Base-by-base conservation (phyloP, 2,797 vertebrate species). In the Tragopan temminckii region DNA sequence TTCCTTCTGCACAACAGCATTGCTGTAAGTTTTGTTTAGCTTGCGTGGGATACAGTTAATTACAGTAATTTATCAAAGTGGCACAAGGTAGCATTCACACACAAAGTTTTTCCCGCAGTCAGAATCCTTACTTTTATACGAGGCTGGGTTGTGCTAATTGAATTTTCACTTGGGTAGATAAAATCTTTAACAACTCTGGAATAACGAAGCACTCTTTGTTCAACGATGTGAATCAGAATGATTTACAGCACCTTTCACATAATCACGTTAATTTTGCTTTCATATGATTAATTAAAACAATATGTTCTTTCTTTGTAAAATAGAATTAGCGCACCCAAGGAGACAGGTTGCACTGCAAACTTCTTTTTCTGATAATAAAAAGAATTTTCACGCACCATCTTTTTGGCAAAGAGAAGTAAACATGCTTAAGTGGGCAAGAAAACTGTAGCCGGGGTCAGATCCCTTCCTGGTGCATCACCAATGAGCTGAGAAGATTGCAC, bases 11-110 rank as follows among this genome's bases (percentile, higher is more conserved):
- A 97, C 92, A 90, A 96, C 97, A 98, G 90, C 96, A 95, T 91
- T 97, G 88, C 97, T 97, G 98, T 98, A 98, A 98, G 98, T 98
- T 98, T 98, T 97, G 96, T 97, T 96, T 96, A 97, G 95, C 97
- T 98, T 98, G 97, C 72, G 71, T 97, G 97, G 97, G 96, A 98
- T 98, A 96, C 94, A 97, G 97, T 98, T 98, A 98, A 99, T 98
- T 98, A 98, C 95, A 97, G 97, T 97, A 98, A 98, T 99, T 98
- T 98, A 98, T 99, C 98, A 98, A 98, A 98, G 97, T 98, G 97
- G 98, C 97, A 97, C 89, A 96, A 97, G 97, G 97, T 97, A 97
- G 95, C 92, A 97, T 97, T 98, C 97, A 97, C 96, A 96, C 85
- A 96, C 95, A 89, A 80, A 97, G 85, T 93, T 97, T 97, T 77